Evolutionary conservation across 1,140 invertebrate species (phyloP).

Genomic region (Lycorma delicatula): DNA sequence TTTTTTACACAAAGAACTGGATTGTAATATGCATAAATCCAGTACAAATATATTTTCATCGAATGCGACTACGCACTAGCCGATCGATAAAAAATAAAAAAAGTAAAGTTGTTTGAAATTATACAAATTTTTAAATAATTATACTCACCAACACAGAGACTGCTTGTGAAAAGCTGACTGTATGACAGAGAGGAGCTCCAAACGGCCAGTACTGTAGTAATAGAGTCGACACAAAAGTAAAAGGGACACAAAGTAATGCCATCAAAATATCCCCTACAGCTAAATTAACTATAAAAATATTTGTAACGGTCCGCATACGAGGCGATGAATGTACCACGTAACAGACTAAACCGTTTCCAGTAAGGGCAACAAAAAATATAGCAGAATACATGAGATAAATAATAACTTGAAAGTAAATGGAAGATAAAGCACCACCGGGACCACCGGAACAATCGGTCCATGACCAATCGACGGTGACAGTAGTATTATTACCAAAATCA

Average conservation of each 20-base stretch:
- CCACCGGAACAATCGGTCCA: slow-evolving; percentile 4
- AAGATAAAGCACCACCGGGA: neutral
- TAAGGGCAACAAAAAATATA: slow-evolving; percentile 62
- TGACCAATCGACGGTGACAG: too few species aligned
- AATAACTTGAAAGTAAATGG: slow-evolving; percentile 47
- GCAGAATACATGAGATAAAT: slow-evolving; percentile 64
- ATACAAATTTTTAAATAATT: neutral
- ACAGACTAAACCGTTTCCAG: slow-evolving; percentile 74
- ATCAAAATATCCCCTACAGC: slow-evolving; percentile 78
- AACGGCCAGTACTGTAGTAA: slow-evolving; percentile 78
- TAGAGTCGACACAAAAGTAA: slow-evolving; percentile 66
- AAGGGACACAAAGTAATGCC: slow-evolving; percentile 78
- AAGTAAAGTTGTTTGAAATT: too few species aligned
- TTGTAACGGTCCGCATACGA: slow-evolving; percentile 78
- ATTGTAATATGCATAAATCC: too few species aligned
- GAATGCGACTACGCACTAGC: too few species aligned
- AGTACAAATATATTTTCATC: too few species aligned
- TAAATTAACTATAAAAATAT: slow-evolving; percentile 79
- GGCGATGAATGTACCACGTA: slow-evolving; percentile 68
- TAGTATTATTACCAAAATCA: too few species aligned
- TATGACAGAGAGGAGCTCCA: slow-evolving; percentile 61
- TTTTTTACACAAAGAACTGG: too few species aligned
- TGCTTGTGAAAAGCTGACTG: slow-evolving; percentile 68
- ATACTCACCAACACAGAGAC: slow-evolving; percentile 60
- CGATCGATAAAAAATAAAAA: too few species aligned